phyloP scores from a whole-genome alignment of 2,797 vertebrate species.

The Spea hammondii region DNA sequence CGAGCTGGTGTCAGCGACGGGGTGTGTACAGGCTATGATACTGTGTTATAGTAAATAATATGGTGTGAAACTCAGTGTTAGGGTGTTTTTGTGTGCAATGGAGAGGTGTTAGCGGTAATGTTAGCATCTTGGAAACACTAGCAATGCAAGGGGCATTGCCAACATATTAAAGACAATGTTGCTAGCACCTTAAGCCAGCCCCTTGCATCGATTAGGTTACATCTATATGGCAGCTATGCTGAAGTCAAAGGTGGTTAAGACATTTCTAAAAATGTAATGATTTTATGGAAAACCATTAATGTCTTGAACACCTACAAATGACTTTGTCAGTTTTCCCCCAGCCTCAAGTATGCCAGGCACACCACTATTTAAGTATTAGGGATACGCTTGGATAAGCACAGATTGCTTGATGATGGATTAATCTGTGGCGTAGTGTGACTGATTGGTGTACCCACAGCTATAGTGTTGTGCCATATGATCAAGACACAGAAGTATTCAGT shows the following conservation, averaged over 20 bases:
- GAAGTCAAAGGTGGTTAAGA: background rate
- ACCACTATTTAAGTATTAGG: no score
- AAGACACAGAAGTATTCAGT: no score
- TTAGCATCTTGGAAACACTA: slow-evolving; percentile 32
- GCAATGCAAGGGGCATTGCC: slow-evolving; percentile 33
- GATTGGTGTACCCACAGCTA: no score
- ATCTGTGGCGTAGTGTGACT: no score
- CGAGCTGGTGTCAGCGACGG: slow-evolving; percentile 30
- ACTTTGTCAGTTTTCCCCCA: background rate
- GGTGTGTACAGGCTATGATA: slow-evolving; percentile 45
- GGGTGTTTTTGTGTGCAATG: slow-evolving; percentile 34
- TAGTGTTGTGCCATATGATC: no score
- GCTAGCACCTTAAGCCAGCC: slow-evolving; percentile 26
- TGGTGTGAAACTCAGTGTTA: slow-evolving; percentile 36
- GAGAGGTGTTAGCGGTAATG: slow-evolving; percentile 46
- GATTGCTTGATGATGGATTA: no score
- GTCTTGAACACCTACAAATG: no score
- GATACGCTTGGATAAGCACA: no score
- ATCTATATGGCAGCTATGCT: slow-evolving; percentile 16
- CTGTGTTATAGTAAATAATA: slow-evolving; percentile 42
- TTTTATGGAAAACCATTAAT: background rate
- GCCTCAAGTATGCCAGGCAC: background rate
- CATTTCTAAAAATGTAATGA: background rate
- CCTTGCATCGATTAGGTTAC: slow-evolving; percentile 8
- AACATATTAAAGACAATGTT: slow-evolving; percentile 25